Evolutionary conservation across 2,888 invertebrate genomes (phyloP), one percentile per base, ranked within the genome.

Genomic region (Pilophorus perplexus): DNA sequence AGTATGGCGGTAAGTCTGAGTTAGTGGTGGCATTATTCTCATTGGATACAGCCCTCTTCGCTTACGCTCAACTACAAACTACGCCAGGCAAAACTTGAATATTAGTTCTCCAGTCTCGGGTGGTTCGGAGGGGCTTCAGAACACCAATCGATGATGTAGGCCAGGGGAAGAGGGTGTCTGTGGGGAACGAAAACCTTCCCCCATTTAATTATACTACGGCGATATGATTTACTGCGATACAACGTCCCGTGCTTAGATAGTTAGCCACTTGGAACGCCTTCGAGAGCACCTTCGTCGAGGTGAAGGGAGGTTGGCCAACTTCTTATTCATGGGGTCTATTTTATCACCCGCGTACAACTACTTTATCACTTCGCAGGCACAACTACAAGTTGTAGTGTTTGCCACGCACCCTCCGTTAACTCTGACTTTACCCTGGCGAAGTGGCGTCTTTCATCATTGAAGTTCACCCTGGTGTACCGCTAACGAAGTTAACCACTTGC

Each of bases 291-390:
- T 55, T 42, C 52, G 6, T 12, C 10, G 27, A 27, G 40, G 44
- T 22, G 28, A 22, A 6, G n/a, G 62, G 48, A 27, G 46, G 62
- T 16, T n/a, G n/a, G n/a, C n/a, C n/a, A 62, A 62, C 62, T 62
- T 62, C 62, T 46, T 62, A 62, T 62, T 62, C 46, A 62, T 62
- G 18, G n/a, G n/a, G 46, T n/a, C 62, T 62, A 62, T 62, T 62
- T 62, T 62, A 62, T 62, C 62, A 46, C 44, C 46, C 37, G 25
- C 44, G 62, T 62, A 62, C 46, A 62, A 33, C 46, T 62, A 62
- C 46, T 62, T 46, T 44, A 62, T 62, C 62, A 62, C 62, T 33
- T 62, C 22, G 48, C 33, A 14, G 48, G 46, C 27, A 10, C 44
- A 62, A 62, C 62, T 62, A 62, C 18, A 46, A 62, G 28, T 46